phyloP scores from a whole-genome alignment of 2,113 vertebrate genomes.

The Phylloscopus whistleri region DNA sequence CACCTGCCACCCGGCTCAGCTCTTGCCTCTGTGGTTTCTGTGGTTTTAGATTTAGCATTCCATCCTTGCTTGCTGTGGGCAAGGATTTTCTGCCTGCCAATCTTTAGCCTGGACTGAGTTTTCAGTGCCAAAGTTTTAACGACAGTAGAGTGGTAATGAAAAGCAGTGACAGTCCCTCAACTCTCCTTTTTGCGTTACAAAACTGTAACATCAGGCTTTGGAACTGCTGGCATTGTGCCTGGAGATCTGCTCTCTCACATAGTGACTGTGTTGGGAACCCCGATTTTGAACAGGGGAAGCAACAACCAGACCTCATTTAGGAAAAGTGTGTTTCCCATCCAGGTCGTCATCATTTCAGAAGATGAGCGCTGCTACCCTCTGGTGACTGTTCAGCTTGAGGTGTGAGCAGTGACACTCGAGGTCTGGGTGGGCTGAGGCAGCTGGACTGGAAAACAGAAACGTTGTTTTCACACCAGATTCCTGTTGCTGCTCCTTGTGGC shows the following conservation, averaged over 20 bases:
- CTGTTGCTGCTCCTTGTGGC: background rate
- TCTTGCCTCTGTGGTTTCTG: background rate
- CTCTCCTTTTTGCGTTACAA: background rate
- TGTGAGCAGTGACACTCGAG: background rate
- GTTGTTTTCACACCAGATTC: background rate
- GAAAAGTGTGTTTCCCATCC: background rate
- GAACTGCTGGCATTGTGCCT: background rate
- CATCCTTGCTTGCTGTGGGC: background rate
- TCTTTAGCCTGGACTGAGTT: background rate
- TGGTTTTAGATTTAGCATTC: background rate
- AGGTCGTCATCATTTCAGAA: background rate
- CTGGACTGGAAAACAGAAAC: background rate
- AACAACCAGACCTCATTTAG: fast-evolving
- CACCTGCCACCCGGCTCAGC: background rate
- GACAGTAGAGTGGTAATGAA: background rate
- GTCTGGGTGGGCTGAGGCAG: fast-evolving
- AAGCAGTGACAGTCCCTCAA: background rate
- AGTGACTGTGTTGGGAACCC: background rate
- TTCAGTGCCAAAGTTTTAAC: conserved; percentile 6
- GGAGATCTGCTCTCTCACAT: background rate
- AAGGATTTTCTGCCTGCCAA: background rate
- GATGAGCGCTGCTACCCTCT: background rate
- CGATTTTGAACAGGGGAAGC: background rate
- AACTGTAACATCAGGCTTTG: background rate
- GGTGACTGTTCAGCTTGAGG: background rate